Evolutionary conservation across 2,113 vertebrate genomes (phyloP).

Genomic region (Greenwoodochromis staneri): DNA sequence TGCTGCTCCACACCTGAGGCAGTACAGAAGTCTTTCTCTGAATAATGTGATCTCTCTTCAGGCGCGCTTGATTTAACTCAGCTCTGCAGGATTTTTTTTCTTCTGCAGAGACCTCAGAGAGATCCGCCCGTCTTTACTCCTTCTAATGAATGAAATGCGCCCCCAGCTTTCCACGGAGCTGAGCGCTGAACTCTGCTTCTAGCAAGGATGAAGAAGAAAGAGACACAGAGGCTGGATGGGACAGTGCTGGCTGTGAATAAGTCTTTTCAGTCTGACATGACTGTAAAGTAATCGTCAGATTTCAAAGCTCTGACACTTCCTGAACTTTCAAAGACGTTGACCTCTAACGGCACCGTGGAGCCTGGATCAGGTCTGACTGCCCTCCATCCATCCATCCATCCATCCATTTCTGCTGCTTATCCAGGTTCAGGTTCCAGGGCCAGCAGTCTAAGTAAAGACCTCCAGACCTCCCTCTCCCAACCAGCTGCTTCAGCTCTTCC

Average conservation of each 20-base stretch:
- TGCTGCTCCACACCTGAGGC: background rate
- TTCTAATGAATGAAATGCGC: background rate
- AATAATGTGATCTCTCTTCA: constrained; percentile 11
- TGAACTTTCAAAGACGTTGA: background rate
- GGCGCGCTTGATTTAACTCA: background rate
- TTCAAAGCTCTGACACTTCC: background rate
- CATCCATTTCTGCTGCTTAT: background rate
- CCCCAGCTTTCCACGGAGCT: background rate
- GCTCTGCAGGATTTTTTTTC: background rate
- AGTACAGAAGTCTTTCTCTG: background rate
- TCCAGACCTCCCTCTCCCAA: background rate
- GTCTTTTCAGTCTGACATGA: background rate
- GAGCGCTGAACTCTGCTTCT: background rate
- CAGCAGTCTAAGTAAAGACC: background rate
- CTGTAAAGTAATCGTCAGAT: background rate
- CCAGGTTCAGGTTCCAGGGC: background rate
- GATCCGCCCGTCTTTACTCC: background rate
- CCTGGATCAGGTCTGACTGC: background rate
- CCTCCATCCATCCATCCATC: background rate
- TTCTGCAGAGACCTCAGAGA: background rate
- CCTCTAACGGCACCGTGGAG: background rate
- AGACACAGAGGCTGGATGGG: background rate
- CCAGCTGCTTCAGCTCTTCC: background rate
- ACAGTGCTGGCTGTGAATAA: background rate
- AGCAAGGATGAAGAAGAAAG: background rate